Evolutionary conservation across 1,140 invertebrate genomes (phyloP).

Genomic region (Camponotus pennsylvanicus): DNA sequence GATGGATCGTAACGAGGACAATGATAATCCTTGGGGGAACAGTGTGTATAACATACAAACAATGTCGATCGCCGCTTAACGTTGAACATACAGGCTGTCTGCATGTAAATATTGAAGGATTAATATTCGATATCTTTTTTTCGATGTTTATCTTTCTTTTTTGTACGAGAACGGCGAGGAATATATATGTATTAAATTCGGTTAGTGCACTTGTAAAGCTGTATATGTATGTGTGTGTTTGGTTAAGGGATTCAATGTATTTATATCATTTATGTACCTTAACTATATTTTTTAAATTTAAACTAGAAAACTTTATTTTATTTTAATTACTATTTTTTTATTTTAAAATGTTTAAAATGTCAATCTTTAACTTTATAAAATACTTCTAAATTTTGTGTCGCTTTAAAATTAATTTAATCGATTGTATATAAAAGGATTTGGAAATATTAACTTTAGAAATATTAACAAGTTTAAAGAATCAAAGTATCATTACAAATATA

Average conservation of each 20-base stretch:
- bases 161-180: background rate
- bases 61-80: conserved; percentile 26
- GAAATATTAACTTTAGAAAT: background rate
- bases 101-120: conserved; percentile 47
- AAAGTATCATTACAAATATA: background rate
- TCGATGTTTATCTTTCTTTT: background rate
- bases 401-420: background rate
- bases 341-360: background rate
- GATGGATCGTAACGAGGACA: background rate
- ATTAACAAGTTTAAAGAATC: background rate
- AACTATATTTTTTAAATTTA: background rate
- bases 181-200: background rate
- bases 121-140: conserved; percentile 39
- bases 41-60: conserved; percentile 15
- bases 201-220: background rate
- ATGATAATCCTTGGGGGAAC: conserved; percentile 35
- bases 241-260: background rate
- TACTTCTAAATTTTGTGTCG: background rate
- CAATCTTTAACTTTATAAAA: background rate
- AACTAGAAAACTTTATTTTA: background rate
- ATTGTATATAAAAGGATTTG: background rate
- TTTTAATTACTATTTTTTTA: background rate
- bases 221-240: too few species aligned
- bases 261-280: background rate
- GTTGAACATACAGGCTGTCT: conserved; percentile 7